Evolutionary conservation across 2,113 vertebrate genomes (phyloP), one percentile per base, ranked within the genome.

Genomic region (Haliaeetus leucogaster): DNA sequence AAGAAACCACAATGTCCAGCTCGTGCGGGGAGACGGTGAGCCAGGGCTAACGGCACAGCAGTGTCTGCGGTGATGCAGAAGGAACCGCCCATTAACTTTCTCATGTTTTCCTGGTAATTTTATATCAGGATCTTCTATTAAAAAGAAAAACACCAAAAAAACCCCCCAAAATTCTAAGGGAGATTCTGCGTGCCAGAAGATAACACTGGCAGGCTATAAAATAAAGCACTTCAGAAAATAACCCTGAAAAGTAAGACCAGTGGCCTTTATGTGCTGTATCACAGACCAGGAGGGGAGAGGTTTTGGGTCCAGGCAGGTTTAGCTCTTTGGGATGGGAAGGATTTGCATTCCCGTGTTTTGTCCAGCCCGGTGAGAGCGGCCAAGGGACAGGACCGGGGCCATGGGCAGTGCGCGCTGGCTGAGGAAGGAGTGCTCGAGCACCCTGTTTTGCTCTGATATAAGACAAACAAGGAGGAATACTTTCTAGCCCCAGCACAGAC

Each of bases 21-120:
- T 61, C 1, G 0, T 5, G 20, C 0, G 1, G 12, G 65, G 38
- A 50, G 58, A 25, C 0, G 4, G 22, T 6, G 23, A 52, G 50
- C 32, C 55, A 7, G 18, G 32, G 32, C 26, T 9, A 50, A 8
- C 0, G 5, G 68, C 26, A 14, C 42, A 16, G 62, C 48, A 16
- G 48, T 1, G 2, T 3, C 29, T 2, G 34, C 1, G 4, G 16
- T 14, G 20, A 47, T 0, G 53, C 29, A 20, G 42, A 9, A 38
- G 36, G 6, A 47, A 53, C 11, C 2, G 0, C 32, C 50, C 18
- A 1, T 25, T 20, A 48, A 3, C 12, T 15, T 25, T 8, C n/a
- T 32, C n/a, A 0, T 10, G 38, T 40, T 53, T 9, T 16, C 23
- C 38, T 7, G 45, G 48, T n/a, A 8, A 13, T 53, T 48, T 55